Percentiles rank a stretch among this genome's conserved stretches.
These are phyloP conservation scores for Rhyzopertha dominica DNA, from an alignment of 1,140 invertebrate species.

Conservation along the genomic window DNA sequence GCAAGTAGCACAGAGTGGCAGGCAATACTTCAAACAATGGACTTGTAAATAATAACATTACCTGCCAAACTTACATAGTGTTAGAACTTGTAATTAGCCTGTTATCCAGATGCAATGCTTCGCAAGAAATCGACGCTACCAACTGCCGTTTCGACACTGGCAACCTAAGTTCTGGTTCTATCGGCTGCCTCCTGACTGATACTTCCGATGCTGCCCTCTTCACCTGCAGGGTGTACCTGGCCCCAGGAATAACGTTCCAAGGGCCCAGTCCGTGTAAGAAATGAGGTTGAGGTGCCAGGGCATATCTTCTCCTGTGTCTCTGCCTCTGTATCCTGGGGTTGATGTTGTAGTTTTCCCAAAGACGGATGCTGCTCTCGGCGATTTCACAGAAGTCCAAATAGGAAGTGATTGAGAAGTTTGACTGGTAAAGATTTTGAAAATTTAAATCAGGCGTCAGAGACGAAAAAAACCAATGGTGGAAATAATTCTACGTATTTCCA, in stretches of 20 bases:
- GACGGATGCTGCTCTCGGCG: constrained; percentile 29
- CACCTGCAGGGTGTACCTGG: constrained; percentile 45
- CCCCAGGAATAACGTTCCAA: constrained; percentile 47
- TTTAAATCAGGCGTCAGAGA: no score
- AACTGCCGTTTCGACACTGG: constrained; percentile 47
- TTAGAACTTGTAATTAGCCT: constrained; percentile 16
- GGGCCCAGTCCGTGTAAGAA: constrained; percentile 50
- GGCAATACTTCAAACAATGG: no score
- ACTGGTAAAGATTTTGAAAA: no score
- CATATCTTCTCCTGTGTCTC: constrained; percentile 47
- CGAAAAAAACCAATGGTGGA: no score
- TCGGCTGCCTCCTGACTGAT: constrained; percentile 36
- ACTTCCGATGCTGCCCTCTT: constrained; percentile 46
- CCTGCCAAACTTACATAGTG: no score
- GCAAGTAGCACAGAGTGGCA: no score
- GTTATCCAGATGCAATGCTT: constrained; percentile 32
- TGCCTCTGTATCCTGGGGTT: no score
- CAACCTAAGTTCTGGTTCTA: constrained; percentile 42
- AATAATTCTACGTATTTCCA: no score
- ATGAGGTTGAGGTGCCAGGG: constrained; percentile 44
- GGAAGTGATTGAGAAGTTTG: no score
- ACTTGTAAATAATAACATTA: no score
- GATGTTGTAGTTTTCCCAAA: constrained; percentile 33
- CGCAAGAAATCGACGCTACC: constrained; percentile 44
- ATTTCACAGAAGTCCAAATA: no score